Evolutionary conservation across 2,888 invertebrate species (phyloP).

Genomic region (Temnothorax rugatulus): DNA sequence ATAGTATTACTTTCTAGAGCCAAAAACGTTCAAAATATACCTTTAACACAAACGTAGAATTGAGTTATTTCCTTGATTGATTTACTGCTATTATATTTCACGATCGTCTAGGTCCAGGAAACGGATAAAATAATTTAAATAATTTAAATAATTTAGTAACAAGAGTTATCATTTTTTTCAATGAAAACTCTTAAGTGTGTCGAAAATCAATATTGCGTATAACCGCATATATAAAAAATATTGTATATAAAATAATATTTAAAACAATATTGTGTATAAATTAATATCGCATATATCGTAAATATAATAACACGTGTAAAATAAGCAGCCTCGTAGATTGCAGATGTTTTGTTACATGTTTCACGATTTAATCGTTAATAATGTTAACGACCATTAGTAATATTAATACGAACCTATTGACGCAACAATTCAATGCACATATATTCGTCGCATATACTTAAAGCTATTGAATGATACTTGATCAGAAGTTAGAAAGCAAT

Average conservation of each 20-base stretch:
- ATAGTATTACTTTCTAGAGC: background rate
- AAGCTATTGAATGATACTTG: background rate
- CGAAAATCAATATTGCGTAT: background rate
- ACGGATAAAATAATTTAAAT: constrained; percentile 13
- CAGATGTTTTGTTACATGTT: background rate
- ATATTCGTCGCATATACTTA: background rate
- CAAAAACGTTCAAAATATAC: background rate
- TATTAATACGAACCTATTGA: background rate
- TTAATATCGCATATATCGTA: background rate
- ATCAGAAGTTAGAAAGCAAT: background rate
- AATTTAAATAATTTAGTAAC: background rate
- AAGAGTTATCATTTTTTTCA: background rate
- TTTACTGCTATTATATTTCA: background rate
- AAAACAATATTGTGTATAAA: background rate
- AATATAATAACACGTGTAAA: constrained; percentile 4
- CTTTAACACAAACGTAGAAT: background rate
- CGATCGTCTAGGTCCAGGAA: background rate
- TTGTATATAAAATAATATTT: background rate
- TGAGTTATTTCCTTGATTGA: background rate
- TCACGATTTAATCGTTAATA: background rate
- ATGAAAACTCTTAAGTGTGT: background rate
- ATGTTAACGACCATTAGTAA: background rate
- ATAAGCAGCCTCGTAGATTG: background rate
- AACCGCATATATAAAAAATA: background rate
- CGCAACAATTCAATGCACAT: background rate